A percentile compares a stretch with the other conserved stretches of the same genome.
Conservation (phyloP, 1,140 invertebrate genomes). For the Elysia chlorotica region DNA sequence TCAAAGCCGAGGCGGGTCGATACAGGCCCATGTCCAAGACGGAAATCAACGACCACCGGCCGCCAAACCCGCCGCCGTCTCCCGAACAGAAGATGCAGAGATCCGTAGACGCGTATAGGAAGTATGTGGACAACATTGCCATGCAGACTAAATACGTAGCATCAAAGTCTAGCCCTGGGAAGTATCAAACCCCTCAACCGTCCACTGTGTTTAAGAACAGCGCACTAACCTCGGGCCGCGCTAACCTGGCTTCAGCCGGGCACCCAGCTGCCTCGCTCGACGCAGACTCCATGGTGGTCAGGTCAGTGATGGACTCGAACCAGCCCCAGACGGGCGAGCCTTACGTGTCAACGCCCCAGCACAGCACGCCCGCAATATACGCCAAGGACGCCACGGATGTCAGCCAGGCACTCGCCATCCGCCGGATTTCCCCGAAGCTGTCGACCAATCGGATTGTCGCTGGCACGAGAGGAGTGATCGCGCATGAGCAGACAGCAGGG, state of each 20-base stretch:
- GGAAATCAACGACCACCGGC: not conserved
- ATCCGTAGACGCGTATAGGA: not conserved
- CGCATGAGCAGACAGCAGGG: not conserved
- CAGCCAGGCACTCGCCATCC: not conserved
- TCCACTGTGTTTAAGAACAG: too few relatives aligned
- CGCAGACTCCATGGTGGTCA: not conserved
- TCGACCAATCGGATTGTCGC: not conserved
- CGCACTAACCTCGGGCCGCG: not conserved
- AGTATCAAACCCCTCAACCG: not conserved
- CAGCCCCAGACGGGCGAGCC: not conserved
- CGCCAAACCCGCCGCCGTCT: not conserved
- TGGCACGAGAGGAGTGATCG: not conserved
- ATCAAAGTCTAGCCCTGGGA: not conserved
- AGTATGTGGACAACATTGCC: constrained; percentile 1
- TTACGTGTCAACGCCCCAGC: not conserved
- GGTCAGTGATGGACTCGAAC: not conserved
- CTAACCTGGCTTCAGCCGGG: not conserved
- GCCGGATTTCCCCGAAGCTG: not conserved
- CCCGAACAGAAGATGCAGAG: not conserved
- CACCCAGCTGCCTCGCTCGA: not conserved
- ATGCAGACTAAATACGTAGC: not conserved
- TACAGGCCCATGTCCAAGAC: not conserved
- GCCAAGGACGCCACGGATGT: not conserved
- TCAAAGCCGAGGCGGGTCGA: not conserved
- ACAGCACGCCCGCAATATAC: not conserved